Evolutionary conservation across 2,797 vertebrate species (phyloP), one percentile per base, ranked within the genome.

Genomic region (Danio jaintianensis): DNA sequence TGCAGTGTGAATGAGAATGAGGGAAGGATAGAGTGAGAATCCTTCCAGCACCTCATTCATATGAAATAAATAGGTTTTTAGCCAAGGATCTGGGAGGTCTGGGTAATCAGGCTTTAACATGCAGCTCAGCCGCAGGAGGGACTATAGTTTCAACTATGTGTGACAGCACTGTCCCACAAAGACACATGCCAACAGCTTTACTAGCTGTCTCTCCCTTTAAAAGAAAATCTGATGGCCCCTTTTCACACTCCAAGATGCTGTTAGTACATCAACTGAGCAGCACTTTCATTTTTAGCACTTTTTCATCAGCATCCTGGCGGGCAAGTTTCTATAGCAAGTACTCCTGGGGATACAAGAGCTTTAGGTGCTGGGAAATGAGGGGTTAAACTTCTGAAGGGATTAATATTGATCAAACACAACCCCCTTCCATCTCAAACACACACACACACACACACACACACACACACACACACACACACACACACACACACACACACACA

Each of bases 81-180:
- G 78, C 22, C 40, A 81, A 81, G 78, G 53, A 63, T 29, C 67
- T 84, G 82, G 80, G 78, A 81, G 83, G 76, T 84, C 83, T 81
- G 38, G 38, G 79, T 68, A 75, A 48, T 73, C 74, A 47, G 50
- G 20, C 71, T 81, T 84, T 73, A 86, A 80, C 78, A 83, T 75
- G 79, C 69, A 81, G 79, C 85, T 84, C 78, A 75, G 58, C 68
- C 29, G 15, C 73, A 78, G 73, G 75, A 84, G 61, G 83, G 63
- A 68, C 75, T 80, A 82, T 63, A 64, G 79, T 52, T 79, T 66
- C 64, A 74, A 58, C 52, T 52, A 71, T 64, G 67, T 74, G 55
- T 79, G 71, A 84, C 53, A 76, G 63, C 75, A 56, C 79, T 72
- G 38, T 67, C 56, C 56, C 73, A 78, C 62, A 80, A 75, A 83